Percentiles rank a stretch among this genome's conserved stretches.
phyloP scores from a whole-genome alignment of 1,140 invertebrate species.

The Dinothrombium tinctorium region DNA sequence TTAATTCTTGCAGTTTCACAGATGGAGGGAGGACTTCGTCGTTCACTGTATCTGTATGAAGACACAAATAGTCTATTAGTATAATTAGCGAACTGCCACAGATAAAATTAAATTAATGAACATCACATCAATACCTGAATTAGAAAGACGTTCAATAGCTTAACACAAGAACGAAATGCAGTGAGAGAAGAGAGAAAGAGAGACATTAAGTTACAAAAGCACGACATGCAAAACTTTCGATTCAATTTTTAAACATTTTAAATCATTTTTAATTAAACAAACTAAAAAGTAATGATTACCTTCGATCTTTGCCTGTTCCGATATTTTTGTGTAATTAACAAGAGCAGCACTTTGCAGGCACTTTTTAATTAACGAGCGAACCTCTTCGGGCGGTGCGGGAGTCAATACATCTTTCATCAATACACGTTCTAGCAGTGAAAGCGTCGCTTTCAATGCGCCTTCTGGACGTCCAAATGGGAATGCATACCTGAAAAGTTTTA shows the following conservation, averaged over 20 bases:
- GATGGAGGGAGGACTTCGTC: constrained; percentile 47
- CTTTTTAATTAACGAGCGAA: constrained; percentile 65
- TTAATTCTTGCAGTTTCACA: constrained; percentile 84
- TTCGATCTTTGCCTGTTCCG: constrained; percentile 91
- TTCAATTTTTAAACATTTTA: neutral
- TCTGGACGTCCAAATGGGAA: constrained; percentile 97
- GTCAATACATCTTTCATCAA: constrained; percentile 97
- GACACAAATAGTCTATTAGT: too few species aligned
- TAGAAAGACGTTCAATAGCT: too few species aligned
- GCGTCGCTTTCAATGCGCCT: constrained; percentile 80
- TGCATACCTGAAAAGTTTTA: constrained; percentile 28
- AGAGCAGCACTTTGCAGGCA: constrained; percentile 92
- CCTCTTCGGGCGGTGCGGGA: constrained; percentile 88
- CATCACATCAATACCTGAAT: too few species aligned
- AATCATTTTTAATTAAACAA: neutral
- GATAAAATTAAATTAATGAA: too few species aligned
- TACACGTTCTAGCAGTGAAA: constrained; percentile 84
- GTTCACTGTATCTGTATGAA: constrained; percentile 3
- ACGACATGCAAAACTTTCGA: too few species aligned
- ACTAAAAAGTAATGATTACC: constrained; percentile 28
- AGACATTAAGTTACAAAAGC: too few species aligned
- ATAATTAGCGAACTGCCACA: too few species aligned
- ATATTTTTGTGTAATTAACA: constrained; percentile 86
- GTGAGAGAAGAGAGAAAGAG: too few species aligned
- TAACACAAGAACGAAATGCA: too few species aligned